Conservation (phyloP, 2,888 invertebrate genomes). For the Proisotoma minuta region DNA sequence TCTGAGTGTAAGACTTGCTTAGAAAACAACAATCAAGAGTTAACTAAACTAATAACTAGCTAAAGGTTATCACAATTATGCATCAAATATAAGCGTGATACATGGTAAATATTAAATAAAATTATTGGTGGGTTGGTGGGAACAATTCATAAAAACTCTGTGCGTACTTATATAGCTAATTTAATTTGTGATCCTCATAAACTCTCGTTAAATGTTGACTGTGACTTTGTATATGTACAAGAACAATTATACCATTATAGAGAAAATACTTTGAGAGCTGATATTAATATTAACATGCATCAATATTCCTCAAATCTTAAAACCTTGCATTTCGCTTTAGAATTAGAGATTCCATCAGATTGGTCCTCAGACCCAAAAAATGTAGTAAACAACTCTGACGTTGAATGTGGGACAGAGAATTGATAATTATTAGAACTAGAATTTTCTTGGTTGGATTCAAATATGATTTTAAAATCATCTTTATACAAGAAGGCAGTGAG, state of each 20-base stretch:
- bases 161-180: too few relatives aligned
- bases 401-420: neutral
- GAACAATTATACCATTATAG: neutral
- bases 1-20: too few relatives aligned
- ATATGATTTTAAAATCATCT: neutral
- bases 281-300: neutral
- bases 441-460: neutral
- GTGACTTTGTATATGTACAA: too few relatives aligned
- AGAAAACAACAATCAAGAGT: too few relatives aligned
- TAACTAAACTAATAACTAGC: too few relatives aligned
- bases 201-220: too few relatives aligned
- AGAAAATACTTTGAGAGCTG: neutral
- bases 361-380: neutral
- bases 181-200: too few relatives aligned
- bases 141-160: too few relatives aligned
- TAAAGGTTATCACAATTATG: too few relatives aligned
- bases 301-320: constrained; percentile 8
- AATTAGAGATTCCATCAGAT: neutral
- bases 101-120: too few relatives aligned
- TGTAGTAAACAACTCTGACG: constrained; percentile 4
- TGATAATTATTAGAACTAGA: neutral
- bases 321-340: neutral
- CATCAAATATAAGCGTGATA: too few relatives aligned
- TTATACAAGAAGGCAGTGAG: neutral
- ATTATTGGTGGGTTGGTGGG: too few relatives aligned